phyloP scores from a whole-genome alignment of 2,888 invertebrate genomes.

The Rhorus exstirpatorius region DNA sequence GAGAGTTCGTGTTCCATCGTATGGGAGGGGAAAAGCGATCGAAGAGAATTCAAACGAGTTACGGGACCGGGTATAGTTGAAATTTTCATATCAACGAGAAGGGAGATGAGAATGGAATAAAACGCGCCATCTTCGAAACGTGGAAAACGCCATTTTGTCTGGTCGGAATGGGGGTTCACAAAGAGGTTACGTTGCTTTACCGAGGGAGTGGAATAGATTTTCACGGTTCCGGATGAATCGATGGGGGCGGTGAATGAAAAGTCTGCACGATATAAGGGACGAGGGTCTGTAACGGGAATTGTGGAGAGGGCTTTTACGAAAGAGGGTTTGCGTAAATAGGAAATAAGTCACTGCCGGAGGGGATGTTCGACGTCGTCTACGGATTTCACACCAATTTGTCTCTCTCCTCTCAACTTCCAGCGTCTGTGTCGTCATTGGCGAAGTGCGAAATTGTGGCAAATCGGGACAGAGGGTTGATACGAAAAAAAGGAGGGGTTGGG shows the following conservation, averaged over 20 bases:
- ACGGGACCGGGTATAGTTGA: not conserved
- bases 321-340: constrained; percentile 82
- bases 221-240: constrained; percentile 66
- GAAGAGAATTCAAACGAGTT: constrained; percentile 8
- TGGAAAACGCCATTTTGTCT: constrained; percentile 83
- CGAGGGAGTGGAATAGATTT: constrained; percentile 67
- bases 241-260: constrained; percentile 71
- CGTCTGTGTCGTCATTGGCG: constrained; percentile 82
- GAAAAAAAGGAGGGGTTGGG: constrained; percentile 27
- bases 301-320: constrained; percentile 64
- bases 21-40: not conserved
- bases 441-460: constrained; percentile 83
- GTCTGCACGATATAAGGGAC: constrained; percentile 43
- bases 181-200: constrained; percentile 74
- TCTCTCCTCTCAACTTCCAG: constrained; percentile 67
- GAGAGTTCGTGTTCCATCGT: constrained; percentile 6
- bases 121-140: constrained; percentile 78
- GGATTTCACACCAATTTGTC: constrained; percentile 85
- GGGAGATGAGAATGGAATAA: constrained; percentile 51
- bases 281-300: constrained; percentile 30
- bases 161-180: constrained; percentile 66
- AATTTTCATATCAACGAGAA: constrained; percentile 41
- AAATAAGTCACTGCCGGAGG: constrained; percentile 85
- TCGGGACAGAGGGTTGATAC: constrained; percentile 73
- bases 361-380: constrained; percentile 79